Base-by-base conservation (phyloP, 2,888 invertebrate species). In the Mythimna ferrago region DNA sequence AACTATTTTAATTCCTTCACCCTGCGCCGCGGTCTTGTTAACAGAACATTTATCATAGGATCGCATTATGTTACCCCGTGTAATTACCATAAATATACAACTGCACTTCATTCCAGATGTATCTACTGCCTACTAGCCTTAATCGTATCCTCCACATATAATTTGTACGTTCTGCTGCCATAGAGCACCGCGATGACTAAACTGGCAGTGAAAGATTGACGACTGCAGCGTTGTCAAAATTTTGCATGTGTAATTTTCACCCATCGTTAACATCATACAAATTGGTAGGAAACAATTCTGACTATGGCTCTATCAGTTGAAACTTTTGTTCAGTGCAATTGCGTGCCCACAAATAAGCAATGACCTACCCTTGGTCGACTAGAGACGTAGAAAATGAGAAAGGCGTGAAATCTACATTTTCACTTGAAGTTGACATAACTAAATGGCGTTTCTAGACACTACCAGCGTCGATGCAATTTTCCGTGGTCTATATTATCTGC, bases 31-130 rank as follows among this genome's bases (percentile, higher is more conserved):
- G 54, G 76, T 72, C 80, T 79, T 85, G 83, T 83, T 83, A 78
- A 85, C 80, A 85, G 73, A 71, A 60, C 71, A 85, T 82, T 84
- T 85, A 77, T 75, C 85, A 80, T 62, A 51, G 60, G 66, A 68
- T 66, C 63, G 60, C 82, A 78, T 81, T 72, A 70, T 72, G 53
- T 68, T 74, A 73, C 73, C 32, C 62, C 35, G 54, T 83, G 57
- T 76, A 74, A 84, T 85, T 85, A 83, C 35, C 63, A 62, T 85
- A 80, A 73, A 72, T 77, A 85, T 81, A 72, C 32, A 60, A 82
- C 67, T 74, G 60, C 66, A 71, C 53, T 48, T 71, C 44, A 81
- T 68, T n/a, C 83, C 41, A 71, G 57, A 79, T 63, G 61, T 76
- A 79, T 58, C 26, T 54, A 70, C 14, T 53, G n/a, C 48, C 64